Conservation (phyloP, 2,888 invertebrate species). For the Thecophora atra region DNA sequence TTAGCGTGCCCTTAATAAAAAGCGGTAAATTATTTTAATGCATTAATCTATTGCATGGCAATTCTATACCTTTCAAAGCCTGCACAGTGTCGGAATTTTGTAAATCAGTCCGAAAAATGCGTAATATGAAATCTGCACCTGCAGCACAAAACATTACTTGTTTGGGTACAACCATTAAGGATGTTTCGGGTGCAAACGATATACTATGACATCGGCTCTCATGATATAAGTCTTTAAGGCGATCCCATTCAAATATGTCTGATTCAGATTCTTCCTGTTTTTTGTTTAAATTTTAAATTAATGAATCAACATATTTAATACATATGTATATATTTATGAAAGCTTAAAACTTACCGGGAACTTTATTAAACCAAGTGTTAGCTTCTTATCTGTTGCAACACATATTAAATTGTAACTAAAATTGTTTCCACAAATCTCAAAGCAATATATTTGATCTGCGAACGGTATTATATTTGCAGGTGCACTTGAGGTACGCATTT, state of each 20-base stretch:
- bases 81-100: slow-evolving; percentile 65
- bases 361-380: slow-evolving; percentile 69
- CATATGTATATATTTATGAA: too few species aligned
- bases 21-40: not conserved
- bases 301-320: too few species aligned
- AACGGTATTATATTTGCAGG: slow-evolving; percentile 68
- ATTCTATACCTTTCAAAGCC: slow-evolving; percentile 60
- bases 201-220: slow-evolving; percentile 69
- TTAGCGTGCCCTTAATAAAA: slow-evolving; percentile 69
- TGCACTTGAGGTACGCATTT: slow-evolving; percentile 54
- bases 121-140: slow-evolving; percentile 69
- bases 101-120: slow-evolving; percentile 70
- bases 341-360: slow-evolving; percentile 67
- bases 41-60: not conserved
- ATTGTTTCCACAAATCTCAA: slow-evolving; percentile 73
- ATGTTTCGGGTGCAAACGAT: slow-evolving; percentile 73
- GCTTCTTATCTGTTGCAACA: slow-evolving; percentile 70
- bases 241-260: slow-evolving; percentile 69
- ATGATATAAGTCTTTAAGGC: slow-evolving; percentile 70
- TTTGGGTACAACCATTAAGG: slow-evolving; percentile 70
- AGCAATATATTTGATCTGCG: slow-evolving; percentile 68
- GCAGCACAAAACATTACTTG: slow-evolving; percentile 66
- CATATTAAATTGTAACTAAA: slow-evolving; percentile 74
- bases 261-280: slow-evolving; percentile 68
- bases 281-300: slow-evolving; percentile 48